A percentile compares a stretch with the other conserved stretches of the same genome.
Evolutionary conservation across 2,888 invertebrate species (phyloP).

Genomic region (Tigriopus californicus): DNA sequence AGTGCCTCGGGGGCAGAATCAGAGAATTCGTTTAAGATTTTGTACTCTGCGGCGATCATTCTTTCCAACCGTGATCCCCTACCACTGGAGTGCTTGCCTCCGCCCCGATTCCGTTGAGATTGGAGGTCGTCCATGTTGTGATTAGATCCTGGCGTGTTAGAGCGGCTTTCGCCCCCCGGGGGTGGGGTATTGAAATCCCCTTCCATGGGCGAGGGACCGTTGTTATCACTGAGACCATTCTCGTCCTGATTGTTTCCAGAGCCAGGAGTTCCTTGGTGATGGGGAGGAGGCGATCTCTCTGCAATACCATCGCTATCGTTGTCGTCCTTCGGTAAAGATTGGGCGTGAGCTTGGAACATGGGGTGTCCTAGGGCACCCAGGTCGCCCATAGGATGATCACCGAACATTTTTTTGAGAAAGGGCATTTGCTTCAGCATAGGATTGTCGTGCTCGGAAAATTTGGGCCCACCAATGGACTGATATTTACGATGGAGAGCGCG

Average conservation of each 20-base stretch:
- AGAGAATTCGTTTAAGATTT: slow-evolving; percentile 10
- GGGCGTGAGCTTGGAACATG: not conserved
- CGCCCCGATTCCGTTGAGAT: not conserved
- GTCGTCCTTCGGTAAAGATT: not conserved
- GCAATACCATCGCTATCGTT: slow-evolving; percentile 8
- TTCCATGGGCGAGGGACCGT: not conserved
- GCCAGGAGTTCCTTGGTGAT: not conserved
- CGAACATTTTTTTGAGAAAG: slow-evolving; percentile 14
- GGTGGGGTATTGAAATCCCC: not conserved
- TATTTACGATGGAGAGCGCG: slow-evolving; percentile 12
- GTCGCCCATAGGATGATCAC: not conserved
- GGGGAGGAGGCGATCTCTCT: slow-evolving; percentile 5
- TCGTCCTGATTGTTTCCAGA: not conserved
- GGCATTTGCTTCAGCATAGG: slow-evolving; percentile 13
- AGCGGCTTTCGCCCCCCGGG: not conserved
- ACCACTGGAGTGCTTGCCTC: not conserved
- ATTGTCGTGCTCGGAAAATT: not conserved
- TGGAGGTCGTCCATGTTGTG: not conserved
- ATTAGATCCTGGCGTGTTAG: not conserved
- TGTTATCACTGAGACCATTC: not conserved
- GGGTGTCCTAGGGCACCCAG: not conserved
- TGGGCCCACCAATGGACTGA: not conserved
- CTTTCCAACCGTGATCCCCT: slow-evolving; percentile 12
- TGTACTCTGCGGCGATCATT: slow-evolving; percentile 16
- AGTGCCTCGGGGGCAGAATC: slow-evolving; percentile 5